phyloP scores from a whole-genome alignment of 1,140 invertebrate genomes.

The Plutomurus gul region DNA sequence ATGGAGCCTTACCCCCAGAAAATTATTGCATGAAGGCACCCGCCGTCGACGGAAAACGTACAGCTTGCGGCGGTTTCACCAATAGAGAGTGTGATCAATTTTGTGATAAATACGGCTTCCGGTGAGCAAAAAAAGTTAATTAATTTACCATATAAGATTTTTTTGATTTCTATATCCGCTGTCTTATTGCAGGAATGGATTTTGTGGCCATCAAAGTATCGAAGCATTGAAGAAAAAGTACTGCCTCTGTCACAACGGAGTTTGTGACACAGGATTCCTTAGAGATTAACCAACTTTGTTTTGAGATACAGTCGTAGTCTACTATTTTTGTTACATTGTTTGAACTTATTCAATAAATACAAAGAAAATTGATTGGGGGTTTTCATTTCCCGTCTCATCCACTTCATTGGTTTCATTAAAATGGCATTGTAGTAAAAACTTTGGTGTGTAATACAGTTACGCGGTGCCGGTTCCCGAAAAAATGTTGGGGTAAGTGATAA shows the following conservation, averaged over 20 bases:
- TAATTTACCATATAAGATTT: neutral
- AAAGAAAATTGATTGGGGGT: too few species aligned
- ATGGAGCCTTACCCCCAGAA: neutral
- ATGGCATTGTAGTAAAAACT: too few species aligned
- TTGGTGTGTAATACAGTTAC: too few species aligned
- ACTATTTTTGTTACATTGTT: too few species aligned
- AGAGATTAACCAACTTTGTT: neutral
- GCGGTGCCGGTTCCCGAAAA: too few species aligned
- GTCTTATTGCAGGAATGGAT: neutral
- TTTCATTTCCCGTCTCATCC: too few species aligned
- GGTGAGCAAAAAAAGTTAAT: neutral
- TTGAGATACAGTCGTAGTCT: too few species aligned
- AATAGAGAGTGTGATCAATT: neutral
- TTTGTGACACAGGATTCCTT: conserved; percentile 7
- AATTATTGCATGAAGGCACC: conserved; percentile 30
- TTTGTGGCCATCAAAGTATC: conserved; percentile 9
- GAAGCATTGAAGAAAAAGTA: conserved; percentile 5
- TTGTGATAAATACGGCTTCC: neutral
- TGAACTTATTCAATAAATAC: too few species aligned
- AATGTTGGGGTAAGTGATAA: too few species aligned
- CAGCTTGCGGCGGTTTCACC: neutral
- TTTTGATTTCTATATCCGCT: neutral
- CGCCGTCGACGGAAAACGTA: neutral
- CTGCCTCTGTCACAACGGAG: conserved; percentile 1
- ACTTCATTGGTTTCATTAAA: too few species aligned